Evolutionary conservation across 2,888 invertebrate genomes (phyloP), one percentile per base, ranked within the genome.

Genomic region (Drosophila longiperda): DNA sequence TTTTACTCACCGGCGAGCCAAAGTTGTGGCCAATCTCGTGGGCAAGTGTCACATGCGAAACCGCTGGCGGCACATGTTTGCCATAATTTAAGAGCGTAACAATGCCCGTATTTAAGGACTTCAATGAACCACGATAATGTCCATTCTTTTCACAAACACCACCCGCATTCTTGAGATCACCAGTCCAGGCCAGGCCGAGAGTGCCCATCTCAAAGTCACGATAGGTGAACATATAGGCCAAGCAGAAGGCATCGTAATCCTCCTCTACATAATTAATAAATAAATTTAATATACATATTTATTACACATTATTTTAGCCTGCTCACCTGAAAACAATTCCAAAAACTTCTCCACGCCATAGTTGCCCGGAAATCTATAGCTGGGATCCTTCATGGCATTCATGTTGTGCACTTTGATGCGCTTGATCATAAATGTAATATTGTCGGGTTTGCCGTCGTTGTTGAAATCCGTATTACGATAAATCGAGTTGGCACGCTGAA

Each of bases 21-120:
- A 99, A 99, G 94, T 99, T 99, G 94, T 99, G 99, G 66, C 99
- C 99, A 91, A 99, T 98, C 94, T 99, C 99, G 94, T 99, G 99
- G 20, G 99, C 99, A 82, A 99, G 95, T 5, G 99, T 99, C 80
- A 99, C 97, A 93, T 99, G 99, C 15, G 98, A 98, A 52, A 99
- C 99, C 61, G 99, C 98, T n/a, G 99, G 98, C 70, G 99, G 98
- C 74, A 99, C 99, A 93, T 98, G 97, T 93, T 98, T 98, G 70
- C 99, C 99, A 94, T 99, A 99, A 94, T 99, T 99, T 77, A 99
- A 94, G 78, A 99, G 94, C 34, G 99, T 99, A 72, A 99, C 98
- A 90, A 99, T 99, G 68, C 99, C 99, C 1, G 99, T 99, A 94
- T 99, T 99, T 82, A 99, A 94, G 75, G 98, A 98, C 94, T 97